phyloP scores from a whole-genome alignment of 2,113 vertebrate genomes.

The Anarrhichthys ocellatus region DNA sequence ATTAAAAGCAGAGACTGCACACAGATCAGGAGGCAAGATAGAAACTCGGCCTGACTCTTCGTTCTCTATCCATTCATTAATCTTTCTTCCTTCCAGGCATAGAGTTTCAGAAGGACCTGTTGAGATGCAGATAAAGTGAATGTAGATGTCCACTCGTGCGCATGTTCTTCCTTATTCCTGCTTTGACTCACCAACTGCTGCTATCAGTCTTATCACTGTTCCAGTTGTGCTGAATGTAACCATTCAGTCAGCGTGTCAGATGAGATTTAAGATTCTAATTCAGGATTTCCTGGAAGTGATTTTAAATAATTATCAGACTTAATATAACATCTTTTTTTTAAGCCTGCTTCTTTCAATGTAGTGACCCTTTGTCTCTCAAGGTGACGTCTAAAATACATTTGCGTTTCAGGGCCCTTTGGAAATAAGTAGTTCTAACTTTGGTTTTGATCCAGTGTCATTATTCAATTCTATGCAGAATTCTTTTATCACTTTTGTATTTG shows the following conservation, averaged over 20 bases:
- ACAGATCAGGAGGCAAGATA: conserved; percentile 39
- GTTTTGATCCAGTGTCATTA: background rate
- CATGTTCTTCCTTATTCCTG: conserved; percentile 63
- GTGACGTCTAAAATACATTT: background rate
- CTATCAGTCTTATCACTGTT: conserved; percentile 35
- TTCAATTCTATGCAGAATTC: background rate
- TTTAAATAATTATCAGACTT: background rate
- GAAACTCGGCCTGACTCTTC: background rate
- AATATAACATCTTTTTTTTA: background rate
- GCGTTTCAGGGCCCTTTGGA: background rate
- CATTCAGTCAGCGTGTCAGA: conserved; percentile 21
- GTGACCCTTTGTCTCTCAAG: background rate
- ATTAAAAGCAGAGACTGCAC: conserved; percentile 30
- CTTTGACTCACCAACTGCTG: conserved; percentile 48
- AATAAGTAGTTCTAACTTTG: background rate
- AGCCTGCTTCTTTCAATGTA: background rate
- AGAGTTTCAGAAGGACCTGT: conserved; percentile 6
- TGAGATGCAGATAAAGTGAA: conserved; percentile 24
- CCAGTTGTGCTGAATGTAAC: conserved; percentile 22
- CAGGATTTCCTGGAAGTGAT: background rate
- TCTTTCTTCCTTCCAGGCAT: conserved; percentile 49
- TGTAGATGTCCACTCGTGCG: background rate
- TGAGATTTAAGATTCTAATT: conserved; percentile 27
- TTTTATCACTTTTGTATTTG: too few relatives aligned
- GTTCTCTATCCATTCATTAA: conserved; percentile 39